phyloP scores from a whole-genome alignment of 2,113 vertebrate genomes.

The Micromys minutus region DNA sequence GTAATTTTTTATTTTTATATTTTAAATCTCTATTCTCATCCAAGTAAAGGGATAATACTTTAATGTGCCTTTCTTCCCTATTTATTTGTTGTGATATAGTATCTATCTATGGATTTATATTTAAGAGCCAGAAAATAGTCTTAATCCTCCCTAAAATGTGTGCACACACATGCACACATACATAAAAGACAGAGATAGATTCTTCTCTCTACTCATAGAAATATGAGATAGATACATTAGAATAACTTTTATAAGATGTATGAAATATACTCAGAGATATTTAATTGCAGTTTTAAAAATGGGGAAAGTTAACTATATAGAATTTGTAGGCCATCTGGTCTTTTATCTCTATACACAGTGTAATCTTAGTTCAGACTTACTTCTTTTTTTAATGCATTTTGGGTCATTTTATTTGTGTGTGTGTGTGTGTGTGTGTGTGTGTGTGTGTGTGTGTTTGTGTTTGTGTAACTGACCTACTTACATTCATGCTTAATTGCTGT shows the following conservation, averaged over 20 bases:
- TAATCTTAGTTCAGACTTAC: background rate
- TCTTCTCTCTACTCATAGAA: background rate
- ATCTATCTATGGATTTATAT: background rate
- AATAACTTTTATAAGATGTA: background rate
- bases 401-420: background rate
- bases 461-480: conserved; percentile 28
- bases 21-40: background rate
- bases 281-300: background rate
- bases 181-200: background rate
- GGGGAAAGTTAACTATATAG: background rate
- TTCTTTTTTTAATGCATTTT: background rate
- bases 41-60: background rate
- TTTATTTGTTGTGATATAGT: background rate
- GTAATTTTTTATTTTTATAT: background rate
- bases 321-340: background rate
- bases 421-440: background rate
- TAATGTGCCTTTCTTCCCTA: background rate
- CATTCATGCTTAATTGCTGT: conserved; percentile 18
- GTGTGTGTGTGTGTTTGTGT: background rate
- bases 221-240: background rate
- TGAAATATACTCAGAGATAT: conserved; percentile 13
- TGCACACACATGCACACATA: background rate
- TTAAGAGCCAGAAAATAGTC: conserved; percentile 1
- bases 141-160: background rate
- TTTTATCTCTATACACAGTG: background rate